Base-by-base conservation (phyloP, 2,113 vertebrate genomes). In the Xenopus laevis region DNA sequence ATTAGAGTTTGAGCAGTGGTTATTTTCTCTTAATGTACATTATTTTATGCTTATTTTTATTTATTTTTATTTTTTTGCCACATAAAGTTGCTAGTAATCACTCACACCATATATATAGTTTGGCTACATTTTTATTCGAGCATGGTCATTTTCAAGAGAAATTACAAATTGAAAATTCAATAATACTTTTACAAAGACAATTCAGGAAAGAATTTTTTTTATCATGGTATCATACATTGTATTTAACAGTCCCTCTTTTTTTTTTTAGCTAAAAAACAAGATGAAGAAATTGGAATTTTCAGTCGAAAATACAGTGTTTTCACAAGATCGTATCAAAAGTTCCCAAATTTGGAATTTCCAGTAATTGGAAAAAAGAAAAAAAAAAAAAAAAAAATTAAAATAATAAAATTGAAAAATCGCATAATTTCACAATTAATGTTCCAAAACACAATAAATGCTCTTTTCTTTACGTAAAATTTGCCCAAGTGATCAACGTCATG, bases 161-260 rank as follows among this genome's bases (percentile, higher is more conserved):
- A 99, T 99, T 98, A 99, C 96, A 99, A 99, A 98, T 99, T 95
- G 97, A 97, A 97, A 98, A 98, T 98, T 97, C 96, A 98, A 98
- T 99, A 98, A 97, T 99, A 99, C 96, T 98, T 98, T 99, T 99
- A 99, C 97, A 99, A 99, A 99, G 96, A 98, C 96, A 98, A 97
- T 96, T 98, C 95, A 98, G 96, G 96, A 99, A 99, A 98, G 95
- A 94, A 96, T 95, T 50, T 40, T 75, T 66, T 95, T 93, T 95
- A 92, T 96, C 94, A 95, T 95, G 93, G 92, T 98, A 98, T 98
- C 94, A 98, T 98, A 99, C 97, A 98, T 97, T 95, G 95, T 96
- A 96, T 96, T 97, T 96, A 98, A 98, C 96, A 98, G 96, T 96
- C 96, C 94, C 95, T 98, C 94, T 97, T 98, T 94, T 96, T 95